phyloP scores from a whole-genome alignment of 2,888 invertebrate species.

The Amphimallon solstitiale region DNA sequence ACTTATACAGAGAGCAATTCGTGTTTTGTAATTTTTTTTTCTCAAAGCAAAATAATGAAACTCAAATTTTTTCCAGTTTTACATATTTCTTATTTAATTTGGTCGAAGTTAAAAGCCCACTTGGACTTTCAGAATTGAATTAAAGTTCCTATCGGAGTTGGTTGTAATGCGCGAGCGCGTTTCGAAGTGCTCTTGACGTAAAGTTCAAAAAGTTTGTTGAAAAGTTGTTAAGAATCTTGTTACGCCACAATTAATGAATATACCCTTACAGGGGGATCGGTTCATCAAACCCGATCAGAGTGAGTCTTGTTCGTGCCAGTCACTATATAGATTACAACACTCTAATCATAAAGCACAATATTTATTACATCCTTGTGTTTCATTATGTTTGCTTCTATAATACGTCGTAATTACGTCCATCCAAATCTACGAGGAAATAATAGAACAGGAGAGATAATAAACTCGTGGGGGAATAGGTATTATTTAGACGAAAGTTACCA shows the following conservation, averaged over 20 bases:
- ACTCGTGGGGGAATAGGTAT: too few relatives aligned
- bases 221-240: slow-evolving; percentile 15
- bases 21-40: slow-evolving; percentile 1
- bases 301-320: neutral
- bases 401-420: too few relatives aligned
- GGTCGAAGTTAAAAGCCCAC: slow-evolving; percentile 30
- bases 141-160: slow-evolving; percentile 20
- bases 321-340: neutral
- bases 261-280: neutral
- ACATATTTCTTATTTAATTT: slow-evolving; percentile 36
- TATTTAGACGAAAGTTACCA: too few relatives aligned
- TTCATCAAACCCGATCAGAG: neutral
- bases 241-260: neutral
- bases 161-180: slow-evolving; percentile 8
- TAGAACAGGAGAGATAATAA: too few relatives aligned
- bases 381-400: too few relatives aligned
- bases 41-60: slow-evolving; percentile 2
- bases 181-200: slow-evolving; percentile 12
- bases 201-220: neutral
- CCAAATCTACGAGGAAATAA: too few relatives aligned
- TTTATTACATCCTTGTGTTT: too few relatives aligned
- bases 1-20: neutral
- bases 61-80: slow-evolving; percentile 24
- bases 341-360: too few relatives aligned
- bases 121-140: slow-evolving; percentile 33